A percentile compares a stretch with the other conserved stretches of the same genome.
These are phyloP conservation scores for Eretmocerus hayati DNA, from an alignment of 2,888 invertebrate genomes.

Conservation along the genomic window DNA sequence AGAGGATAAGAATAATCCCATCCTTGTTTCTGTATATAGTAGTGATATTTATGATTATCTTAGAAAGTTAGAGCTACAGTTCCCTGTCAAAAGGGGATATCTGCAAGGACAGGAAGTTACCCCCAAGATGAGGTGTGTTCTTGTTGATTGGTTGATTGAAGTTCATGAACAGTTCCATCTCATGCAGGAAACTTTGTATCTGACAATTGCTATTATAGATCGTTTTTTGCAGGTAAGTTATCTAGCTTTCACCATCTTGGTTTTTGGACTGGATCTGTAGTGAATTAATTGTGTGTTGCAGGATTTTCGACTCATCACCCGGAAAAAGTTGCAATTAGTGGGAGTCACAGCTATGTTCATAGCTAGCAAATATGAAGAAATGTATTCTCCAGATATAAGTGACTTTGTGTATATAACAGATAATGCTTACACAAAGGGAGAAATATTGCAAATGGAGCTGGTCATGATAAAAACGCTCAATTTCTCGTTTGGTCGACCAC, in stretches of 20 bases:
- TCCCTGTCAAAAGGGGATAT: conserved; percentile 59
- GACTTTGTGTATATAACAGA: conserved; percentile 92
- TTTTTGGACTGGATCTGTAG: conserved; percentile 14
- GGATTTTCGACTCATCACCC: conserved; percentile 57
- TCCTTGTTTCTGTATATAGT: conserved; percentile 76
- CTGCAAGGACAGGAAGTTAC: conserved; percentile 66
- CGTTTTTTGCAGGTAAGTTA: conserved; percentile 69
- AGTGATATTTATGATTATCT: conserved; percentile 86
- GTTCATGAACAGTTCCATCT: conserved; percentile 83
- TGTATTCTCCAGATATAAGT: conserved; percentile 75
- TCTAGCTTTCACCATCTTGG: background rate
- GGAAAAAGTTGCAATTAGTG: conserved; percentile 74
- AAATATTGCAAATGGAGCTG: conserved; percentile 78
- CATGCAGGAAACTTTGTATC: conserved; percentile 80
- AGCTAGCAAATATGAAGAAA: conserved; percentile 93
- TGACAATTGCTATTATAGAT: conserved; percentile 83
- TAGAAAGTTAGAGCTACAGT: conserved; percentile 63
- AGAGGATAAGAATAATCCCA: conserved; percentile 65
- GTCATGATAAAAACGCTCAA: conserved; percentile 68
- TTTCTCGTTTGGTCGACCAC: conserved; percentile 77
- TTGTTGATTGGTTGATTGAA: conserved; percentile 92
- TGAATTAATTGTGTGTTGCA: conserved; percentile 35
- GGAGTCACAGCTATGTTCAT: conserved; percentile 85
- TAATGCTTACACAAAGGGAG: conserved; percentile 70
- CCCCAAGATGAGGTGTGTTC: conserved; percentile 78